phyloP scores from a whole-genome alignment of 2,797 vertebrate species.

The Hypotaenidia okinawae region DNA sequence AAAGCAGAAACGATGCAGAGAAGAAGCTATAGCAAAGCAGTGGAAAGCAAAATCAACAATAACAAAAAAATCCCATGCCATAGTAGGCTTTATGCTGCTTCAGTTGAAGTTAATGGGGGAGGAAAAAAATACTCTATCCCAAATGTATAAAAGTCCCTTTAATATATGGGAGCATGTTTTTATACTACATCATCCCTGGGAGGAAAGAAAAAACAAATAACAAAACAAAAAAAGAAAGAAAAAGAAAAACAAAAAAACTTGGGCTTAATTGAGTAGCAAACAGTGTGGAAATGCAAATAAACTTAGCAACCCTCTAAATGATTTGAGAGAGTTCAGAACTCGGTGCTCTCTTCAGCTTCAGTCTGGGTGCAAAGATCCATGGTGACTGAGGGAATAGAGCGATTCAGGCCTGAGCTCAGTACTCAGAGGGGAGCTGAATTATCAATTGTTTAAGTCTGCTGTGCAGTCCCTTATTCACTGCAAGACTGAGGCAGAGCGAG shows the following conservation, averaged over 20 bases:
- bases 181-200: not conserved
- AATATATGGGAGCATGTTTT: not conserved
- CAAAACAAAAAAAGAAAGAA: not conserved
- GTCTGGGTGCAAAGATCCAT: not conserved
- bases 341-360: not conserved
- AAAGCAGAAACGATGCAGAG: not conserved
- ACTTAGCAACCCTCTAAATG: not conserved
- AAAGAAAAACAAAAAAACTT: not conserved
- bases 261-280: not conserved
- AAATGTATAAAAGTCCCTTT: not conserved
- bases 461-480: not conserved
- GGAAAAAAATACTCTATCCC: not conserved
- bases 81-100: not conserved
- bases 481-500: not conserved
- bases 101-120: not conserved
- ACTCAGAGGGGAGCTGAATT: not conserved
- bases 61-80: not conserved
- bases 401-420: not conserved
- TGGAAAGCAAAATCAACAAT: not conserved
- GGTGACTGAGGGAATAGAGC: not conserved
- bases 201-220: not conserved
- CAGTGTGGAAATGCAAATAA: constrained; percentile 24
- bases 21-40: not conserved
- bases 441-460: constrained; percentile 5
- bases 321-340: not conserved